Evolutionary conservation across 2,888 invertebrate genomes (phyloP).

Genomic region (Netelia fuscicornis): DNA sequence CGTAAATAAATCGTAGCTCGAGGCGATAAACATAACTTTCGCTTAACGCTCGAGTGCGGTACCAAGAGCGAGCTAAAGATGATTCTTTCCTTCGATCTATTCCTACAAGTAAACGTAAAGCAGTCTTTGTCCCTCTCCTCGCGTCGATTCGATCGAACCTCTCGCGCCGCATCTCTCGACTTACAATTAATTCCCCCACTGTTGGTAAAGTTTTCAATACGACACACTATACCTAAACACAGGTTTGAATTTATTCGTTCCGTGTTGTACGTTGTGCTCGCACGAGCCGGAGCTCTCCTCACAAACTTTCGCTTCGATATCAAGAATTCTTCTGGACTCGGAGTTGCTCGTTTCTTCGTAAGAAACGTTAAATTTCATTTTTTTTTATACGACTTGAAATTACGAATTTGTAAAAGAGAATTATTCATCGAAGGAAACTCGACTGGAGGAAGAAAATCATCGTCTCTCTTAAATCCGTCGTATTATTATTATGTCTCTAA

Average conservation of each 20-base stretch:
- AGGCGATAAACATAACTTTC: slow-evolving; percentile 23
- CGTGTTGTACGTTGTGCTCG: too few relatives aligned
- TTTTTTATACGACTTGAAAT: too few relatives aligned
- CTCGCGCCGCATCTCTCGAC: not conserved
- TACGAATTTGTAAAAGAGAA: too few relatives aligned
- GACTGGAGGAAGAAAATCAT: too few relatives aligned
- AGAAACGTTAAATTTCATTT: too few relatives aligned
- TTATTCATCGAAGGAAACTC: too few relatives aligned
- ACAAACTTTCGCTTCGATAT: slow-evolving; percentile 26
- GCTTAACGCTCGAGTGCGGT: not conserved
- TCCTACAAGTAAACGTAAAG: not conserved
- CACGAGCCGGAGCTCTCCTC: not conserved
- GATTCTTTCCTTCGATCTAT: slow-evolving; percentile 9
- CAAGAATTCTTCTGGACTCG: not conserved
- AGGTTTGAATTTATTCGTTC: too few relatives aligned
- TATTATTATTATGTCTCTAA: too few relatives aligned
- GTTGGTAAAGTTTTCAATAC: too few relatives aligned
- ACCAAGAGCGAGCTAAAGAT: not conserved
- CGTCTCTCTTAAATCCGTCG: too few relatives aligned
- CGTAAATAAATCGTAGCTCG: not conserved
- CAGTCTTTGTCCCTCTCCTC: not conserved
- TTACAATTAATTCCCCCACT: not conserved
- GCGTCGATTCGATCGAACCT: not conserved
- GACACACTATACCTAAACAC: too few relatives aligned
- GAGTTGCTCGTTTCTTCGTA: too few relatives aligned